These are phyloP conservation scores for Bradynema listronoti DNA, from an alignment of 1,140 invertebrate species.

Conservation along the genomic window DNA sequence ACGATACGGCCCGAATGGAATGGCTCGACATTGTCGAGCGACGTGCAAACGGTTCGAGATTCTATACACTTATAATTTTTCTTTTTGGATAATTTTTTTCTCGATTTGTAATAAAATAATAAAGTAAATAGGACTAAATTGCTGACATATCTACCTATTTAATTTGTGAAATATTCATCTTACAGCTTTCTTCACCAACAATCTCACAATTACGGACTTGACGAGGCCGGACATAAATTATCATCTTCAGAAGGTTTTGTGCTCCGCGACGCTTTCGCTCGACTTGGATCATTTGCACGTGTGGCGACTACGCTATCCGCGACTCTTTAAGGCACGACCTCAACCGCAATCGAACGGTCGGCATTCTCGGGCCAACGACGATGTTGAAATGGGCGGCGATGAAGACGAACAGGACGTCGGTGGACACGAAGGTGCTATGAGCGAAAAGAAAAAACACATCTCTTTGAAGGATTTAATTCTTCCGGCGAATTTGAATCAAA, in stretches of 20 bases:
- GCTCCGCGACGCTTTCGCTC: constrained; percentile 83
- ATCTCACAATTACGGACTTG: constrained; percentile 23
- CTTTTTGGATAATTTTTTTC: not conserved
- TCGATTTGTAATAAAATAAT: not conserved
- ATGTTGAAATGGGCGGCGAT: too few relatives aligned
- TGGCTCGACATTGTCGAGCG: constrained; percentile 39
- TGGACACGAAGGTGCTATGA: not conserved
- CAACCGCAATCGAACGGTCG: not conserved
- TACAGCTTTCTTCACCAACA: constrained; percentile 3
- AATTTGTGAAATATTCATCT: not conserved
- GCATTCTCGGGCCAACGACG: not conserved
- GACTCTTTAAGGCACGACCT: constrained; percentile 71
- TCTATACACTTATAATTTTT: constrained; percentile 9
- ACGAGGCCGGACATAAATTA: constrained; percentile 13
- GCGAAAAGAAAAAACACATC: not conserved
- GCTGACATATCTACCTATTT: too few relatives aligned
- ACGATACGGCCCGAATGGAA: constrained; percentile 32
- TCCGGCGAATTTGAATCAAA: constrained; percentile 27
- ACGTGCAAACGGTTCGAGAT: constrained; percentile 36
- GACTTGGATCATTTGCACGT: constrained; percentile 86
- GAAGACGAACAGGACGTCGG: constrained; percentile 11
- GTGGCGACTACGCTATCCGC: constrained; percentile 80
- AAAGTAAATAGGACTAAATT: too few relatives aligned
- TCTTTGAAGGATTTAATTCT: constrained; percentile 16
- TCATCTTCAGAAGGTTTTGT: constrained; percentile 78